Conservation (phyloP, 2,888 invertebrate species). For the Dryocosmus kuriphilus region DNA sequence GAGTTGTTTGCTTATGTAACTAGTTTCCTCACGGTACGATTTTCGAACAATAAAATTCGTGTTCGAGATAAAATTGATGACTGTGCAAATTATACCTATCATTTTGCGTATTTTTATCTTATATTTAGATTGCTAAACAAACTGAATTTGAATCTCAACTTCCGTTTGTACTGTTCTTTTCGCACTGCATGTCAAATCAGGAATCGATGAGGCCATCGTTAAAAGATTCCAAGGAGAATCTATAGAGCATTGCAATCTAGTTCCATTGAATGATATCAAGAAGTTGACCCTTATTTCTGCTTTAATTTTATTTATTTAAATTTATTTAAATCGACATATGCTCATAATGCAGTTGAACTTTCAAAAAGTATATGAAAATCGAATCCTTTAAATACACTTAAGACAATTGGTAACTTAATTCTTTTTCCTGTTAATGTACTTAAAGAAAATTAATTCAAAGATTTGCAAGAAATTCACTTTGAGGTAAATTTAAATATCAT, state of each 20-base stretch:
- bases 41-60: constrained; percentile 30
- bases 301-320: background rate
- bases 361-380: background rate
- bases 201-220: constrained; percentile 11
- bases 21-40: background rate
- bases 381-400: too few relatives aligned
- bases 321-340: background rate
- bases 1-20: constrained; percentile 29
- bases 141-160: background rate
- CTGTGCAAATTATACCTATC: background rate
- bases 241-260: constrained; percentile 11
- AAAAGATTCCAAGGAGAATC: constrained; percentile 12
- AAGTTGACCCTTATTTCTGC: background rate
- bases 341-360: background rate
- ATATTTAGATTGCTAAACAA: background rate
- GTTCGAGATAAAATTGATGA: constrained; percentile 24
- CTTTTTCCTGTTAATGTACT: too few relatives aligned
- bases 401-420: too few relatives aligned
- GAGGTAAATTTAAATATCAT: background rate
- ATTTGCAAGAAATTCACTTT: too few relatives aligned
- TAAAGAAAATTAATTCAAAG: too few relatives aligned
- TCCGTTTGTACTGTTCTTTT: background rate
- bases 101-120: background rate
- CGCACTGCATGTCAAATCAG: background rate
- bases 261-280: constrained; percentile 19